Evolutionary conservation across 2,888 invertebrate genomes (phyloP).

Genomic region (Theodoxus fluviatilis): DNA sequence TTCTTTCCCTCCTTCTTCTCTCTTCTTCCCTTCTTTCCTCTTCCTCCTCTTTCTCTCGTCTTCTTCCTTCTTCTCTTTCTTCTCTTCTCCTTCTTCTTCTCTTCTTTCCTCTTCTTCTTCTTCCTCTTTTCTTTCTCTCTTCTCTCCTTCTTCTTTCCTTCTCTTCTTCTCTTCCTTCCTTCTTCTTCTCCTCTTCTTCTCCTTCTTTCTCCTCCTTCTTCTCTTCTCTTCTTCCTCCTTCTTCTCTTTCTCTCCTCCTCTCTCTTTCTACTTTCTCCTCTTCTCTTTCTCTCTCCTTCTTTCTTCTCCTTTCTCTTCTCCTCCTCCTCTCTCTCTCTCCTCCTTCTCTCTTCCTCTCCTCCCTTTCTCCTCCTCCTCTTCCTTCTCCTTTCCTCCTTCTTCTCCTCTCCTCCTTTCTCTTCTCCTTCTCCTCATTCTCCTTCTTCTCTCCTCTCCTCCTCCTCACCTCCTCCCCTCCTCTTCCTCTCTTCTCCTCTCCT

Average conservation of each 20-base stretch:
- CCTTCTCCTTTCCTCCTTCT: not conserved
- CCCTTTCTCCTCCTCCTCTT: not conserved
- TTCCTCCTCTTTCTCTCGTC: not conserved
- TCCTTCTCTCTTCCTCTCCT: not conserved
- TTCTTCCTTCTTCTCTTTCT: not conserved
- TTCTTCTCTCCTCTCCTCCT: not conserved
- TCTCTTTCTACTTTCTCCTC: not conserved
- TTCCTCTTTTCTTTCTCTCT: not conserved
- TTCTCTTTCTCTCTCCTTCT: not conserved
- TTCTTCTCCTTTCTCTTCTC: not conserved
- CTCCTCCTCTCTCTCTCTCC: not conserved
- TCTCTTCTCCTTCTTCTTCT: not conserved
- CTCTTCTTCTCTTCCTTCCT: not conserved
- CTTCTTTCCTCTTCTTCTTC: not conserved
- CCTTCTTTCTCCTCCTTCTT: not conserved
- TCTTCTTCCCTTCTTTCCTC: not conserved
- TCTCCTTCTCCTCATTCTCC: not conserved
- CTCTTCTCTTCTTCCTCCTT: not conserved
- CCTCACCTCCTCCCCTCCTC: not conserved
- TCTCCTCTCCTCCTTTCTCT: not conserved
- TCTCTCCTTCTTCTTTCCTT: not conserved
- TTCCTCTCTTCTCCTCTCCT: not conserved
- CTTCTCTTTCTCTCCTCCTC: constrained; percentile 6
- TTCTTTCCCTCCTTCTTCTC: not conserved
- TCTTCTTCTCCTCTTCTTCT: not conserved